Evolutionary conservation across 2,113 vertebrate species (phyloP).

Genomic region (Melanerpes formicivorus): DNA sequence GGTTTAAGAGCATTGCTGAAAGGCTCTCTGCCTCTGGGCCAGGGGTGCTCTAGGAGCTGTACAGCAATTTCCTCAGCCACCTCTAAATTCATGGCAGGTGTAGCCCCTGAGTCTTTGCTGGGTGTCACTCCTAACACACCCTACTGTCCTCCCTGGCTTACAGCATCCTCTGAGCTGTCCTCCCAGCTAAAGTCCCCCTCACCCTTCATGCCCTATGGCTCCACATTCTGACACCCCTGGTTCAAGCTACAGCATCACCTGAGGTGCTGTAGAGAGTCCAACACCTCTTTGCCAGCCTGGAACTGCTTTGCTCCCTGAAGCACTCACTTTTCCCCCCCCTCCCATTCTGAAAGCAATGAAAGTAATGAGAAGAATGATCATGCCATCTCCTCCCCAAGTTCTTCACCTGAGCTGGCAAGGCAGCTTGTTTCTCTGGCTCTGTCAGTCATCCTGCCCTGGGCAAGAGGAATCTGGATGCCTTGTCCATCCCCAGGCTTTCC

Average conservation of each 20-base stretch:
- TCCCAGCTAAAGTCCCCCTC: background rate
- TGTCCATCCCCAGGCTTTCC: background rate
- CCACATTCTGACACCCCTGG: fast-evolving
- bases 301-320: background rate
- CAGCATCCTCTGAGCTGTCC: fast-evolving
- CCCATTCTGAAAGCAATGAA: background rate
- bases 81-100: background rate
- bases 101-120: background rate
- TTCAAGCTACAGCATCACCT: background rate
- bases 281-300: fast-evolving
- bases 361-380: background rate
- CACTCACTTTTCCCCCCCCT: background rate
- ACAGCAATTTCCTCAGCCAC: background rate
- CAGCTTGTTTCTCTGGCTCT: background rate
- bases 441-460: background rate
- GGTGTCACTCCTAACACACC: background rate
- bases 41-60: background rate
- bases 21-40: background rate
- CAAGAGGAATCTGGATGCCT: background rate
- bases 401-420: background rate
- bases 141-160: background rate
- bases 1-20: fast-evolving
- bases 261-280: background rate
- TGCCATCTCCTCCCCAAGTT: slow-evolving; percentile 10
- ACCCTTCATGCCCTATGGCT: fast-evolving